phyloP scores from a whole-genome alignment of 2,113 vertebrate genomes.

The Gnathonemus longibarbis region DNA sequence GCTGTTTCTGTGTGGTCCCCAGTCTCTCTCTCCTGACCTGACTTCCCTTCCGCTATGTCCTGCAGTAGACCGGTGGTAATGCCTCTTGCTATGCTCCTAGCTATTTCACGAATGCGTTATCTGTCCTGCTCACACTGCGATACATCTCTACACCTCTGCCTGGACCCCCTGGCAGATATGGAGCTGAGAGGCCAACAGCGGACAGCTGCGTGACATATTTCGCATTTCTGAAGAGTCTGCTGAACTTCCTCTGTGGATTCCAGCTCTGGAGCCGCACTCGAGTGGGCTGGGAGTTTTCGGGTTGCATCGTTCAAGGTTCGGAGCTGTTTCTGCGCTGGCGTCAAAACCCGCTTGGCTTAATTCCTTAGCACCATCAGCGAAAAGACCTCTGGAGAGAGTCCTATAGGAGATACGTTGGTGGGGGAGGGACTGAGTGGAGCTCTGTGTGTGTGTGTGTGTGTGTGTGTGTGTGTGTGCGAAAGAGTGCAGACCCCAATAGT shows the following conservation, averaged over 20 bases:
- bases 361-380: background rate
- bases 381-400: background rate
- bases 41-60: background rate
- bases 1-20: conserved; percentile 5
- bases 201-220: conserved; percentile 6
- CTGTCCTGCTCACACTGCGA: background rate
- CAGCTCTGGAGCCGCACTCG: background rate
- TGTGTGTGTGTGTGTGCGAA: background rate
- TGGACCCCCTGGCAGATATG: background rate
- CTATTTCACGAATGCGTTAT: too few species aligned
- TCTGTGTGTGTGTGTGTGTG: background rate
- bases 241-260: background rate
- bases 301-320: background rate
- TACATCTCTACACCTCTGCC: background rate
- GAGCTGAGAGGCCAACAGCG: background rate
- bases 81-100: background rate
- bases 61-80: background rate
- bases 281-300: background rate
- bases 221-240: background rate
- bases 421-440: background rate
- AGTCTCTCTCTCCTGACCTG: background rate
- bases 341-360: background rate
- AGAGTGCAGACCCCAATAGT: background rate
- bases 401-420: background rate
- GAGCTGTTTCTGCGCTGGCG: background rate